Evolutionary conservation across 2,888 invertebrate species (phyloP), one percentile per base, ranked within the genome.

Genomic region (Sminthurides aquaticus): DNA sequence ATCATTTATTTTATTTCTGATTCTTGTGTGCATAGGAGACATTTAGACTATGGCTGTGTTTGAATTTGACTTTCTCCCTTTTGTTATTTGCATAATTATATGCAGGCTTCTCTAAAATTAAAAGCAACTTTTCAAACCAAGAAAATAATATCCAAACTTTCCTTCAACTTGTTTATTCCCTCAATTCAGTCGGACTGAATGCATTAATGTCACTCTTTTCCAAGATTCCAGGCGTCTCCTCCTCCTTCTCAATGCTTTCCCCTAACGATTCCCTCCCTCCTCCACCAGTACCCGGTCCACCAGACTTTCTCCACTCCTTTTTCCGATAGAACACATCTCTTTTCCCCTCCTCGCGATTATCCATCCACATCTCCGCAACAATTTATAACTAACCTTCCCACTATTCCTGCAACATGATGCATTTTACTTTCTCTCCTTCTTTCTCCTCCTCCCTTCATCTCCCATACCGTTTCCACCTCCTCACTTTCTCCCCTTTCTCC

Each of bases 121-220:
- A 34, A 34, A 34, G 43, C 43, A 34, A 34, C 43, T 34, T 34
- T 34, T 34, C 43, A 34, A 34, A 34, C 43, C 43, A 34, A 15
- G 43, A 34, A 34, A 34, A 55, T 55, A 55, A 34, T 29, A 58
- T 34, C 34, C 34, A 29, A 58, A 58, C 2, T 34, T 20, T 28
- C 34, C 29, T 34, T 29, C 18, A 28, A 58, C 20, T 58, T 29
- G 34, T 58, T 58, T 58, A 58, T 58, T 27, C 49, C 34, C 49
- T 22, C 60, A 60, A 49, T 59, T 59, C 59, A 49, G 43, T 34
- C 15, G 8, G 43, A 34, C 59, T 57, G 55, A 61, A 65, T 65
- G 60, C 60, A 61, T 61, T 61, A 61, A 57, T 62, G 62, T 66
- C 61, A 28, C 29, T 54, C 43, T 57, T 34, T 34, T 34, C 43